Evolutionary conservation across 2,113 vertebrate species (phyloP), one percentile per base, ranked within the genome.

Genomic region (Acanthochromis polyacanthus): DNA sequence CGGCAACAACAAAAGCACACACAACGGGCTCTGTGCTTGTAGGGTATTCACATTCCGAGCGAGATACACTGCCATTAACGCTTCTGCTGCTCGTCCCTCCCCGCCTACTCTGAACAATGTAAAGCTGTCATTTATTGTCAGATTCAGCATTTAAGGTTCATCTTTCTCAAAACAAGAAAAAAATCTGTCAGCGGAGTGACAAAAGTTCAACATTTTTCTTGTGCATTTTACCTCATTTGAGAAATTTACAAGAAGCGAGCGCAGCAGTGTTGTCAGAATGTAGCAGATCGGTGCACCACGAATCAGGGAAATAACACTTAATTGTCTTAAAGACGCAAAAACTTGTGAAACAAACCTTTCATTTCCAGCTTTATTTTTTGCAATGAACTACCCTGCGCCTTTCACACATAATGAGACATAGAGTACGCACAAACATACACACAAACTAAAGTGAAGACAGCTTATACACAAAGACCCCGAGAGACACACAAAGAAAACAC

Each of bases 1-100:
- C 68, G 48, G 57, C 71, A 48, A 30, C 79, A 80, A 93, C 93
- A 93, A 94, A 94, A 93, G 90, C 84, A 62, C 81, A 74, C 84
- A 75, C 81, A 25, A 25, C 58, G 68, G 56, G 78, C 81, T 84
- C 60, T 4, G 46, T 50, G 45, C 90, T 91, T 10, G 48, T 80
- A 66, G 75, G 56, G 65, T 68, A 88, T 86, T 87, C 86, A 82
- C 64, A 87, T 68, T 80, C 69, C 38, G 23, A 70, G 64, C 78
- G 68, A 86, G 67, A 79, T 61, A 22, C 45, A 51, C 40, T 63
- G 56, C 73, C 80, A 79, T 80, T 79, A 59, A 66, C 38, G 19
- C 69, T 56, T 83, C n/a, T 64, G 50, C 52, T 78, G 59, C 76
- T 80, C 76, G 65, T 20, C 14, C 8, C 62, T 28, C 20, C 59